Evolutionary conservation across 2,888 invertebrate genomes (phyloP).

Genomic region (Leucania comma): DNA sequence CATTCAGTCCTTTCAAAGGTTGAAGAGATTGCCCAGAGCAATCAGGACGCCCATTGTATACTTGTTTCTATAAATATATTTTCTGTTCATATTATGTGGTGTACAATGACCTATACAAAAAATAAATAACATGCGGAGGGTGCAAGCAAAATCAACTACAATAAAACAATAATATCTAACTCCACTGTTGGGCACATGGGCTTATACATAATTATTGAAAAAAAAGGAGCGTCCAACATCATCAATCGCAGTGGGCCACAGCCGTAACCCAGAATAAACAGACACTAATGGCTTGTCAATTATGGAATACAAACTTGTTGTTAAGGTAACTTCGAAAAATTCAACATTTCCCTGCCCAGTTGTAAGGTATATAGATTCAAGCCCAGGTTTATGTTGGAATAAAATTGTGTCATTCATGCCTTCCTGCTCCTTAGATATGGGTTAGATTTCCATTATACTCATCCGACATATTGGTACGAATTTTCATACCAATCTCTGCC

Average conservation of each 20-base stretch:
- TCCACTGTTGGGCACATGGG: no score
- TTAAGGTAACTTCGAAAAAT: conserved; percentile 10
- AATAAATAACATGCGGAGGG: no score
- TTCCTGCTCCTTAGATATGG: no score
- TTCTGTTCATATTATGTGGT: no score
- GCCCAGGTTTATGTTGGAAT: background rate
- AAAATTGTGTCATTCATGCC: background rate
- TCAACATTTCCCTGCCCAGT: background rate
- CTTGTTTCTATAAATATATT: no score
- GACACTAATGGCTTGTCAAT: conserved; percentile 39
- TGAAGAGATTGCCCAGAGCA: no score
- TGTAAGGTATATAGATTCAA: background rate
- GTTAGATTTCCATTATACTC: no score
- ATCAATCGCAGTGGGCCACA: background rate
- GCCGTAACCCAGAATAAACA: conserved; percentile 22
- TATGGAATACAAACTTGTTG: conserved; percentile 21
- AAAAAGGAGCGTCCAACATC: conserved; percentile 9
- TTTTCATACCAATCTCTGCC: background rate
- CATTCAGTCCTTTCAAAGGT: no score
- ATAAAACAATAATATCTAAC: background rate
- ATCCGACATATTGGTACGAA: background rate
- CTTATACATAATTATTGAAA: background rate
- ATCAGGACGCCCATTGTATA: no score
- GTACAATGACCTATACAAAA: no score
- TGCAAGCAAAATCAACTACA: no score